Evolutionary conservation across 2,797 vertebrate genomes (phyloP).

Genomic region (Lithobates sylvaticus): DNA sequence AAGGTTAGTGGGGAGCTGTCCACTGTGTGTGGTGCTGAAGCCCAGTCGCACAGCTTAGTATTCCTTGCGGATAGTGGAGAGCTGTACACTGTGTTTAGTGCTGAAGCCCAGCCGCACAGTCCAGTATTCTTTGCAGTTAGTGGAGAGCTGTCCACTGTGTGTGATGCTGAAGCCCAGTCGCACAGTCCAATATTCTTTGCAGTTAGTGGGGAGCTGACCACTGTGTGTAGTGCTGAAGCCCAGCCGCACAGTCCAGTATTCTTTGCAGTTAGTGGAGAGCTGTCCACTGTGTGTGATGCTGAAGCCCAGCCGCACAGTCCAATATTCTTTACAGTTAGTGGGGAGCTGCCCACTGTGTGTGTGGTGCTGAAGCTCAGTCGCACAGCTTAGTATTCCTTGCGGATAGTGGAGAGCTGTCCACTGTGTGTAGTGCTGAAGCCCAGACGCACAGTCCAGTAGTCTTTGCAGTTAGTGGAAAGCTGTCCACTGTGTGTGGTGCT

Average conservation of each 20-base stretch:
- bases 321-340: not conserved
- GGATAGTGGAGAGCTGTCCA: conserved; percentile 64
- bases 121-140: conserved; percentile 1
- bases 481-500: conserved; percentile 67
- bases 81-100: conserved; percentile 66
- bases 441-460: conserved; percentile 46
- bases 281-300: conserved; percentile 67
- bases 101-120: conserved; percentile 63
- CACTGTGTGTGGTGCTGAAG: no score
- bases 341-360: conserved; percentile 65
- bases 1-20: no score
- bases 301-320: conserved; percentile 60
- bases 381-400: conserved; percentile 29
- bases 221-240: conserved; percentile 66
- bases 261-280: conserved; percentile 27
- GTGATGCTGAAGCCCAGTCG: conserved; percentile 66
- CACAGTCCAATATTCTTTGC: conserved; percentile 29
- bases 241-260: conserved; percentile 47
- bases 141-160: conserved; percentile 64
- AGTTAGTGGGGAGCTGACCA: conserved; percentile 63
- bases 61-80: no score
- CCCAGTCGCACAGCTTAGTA: no score
- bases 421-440: conserved; percentile 66
- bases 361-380: conserved; percentile 66
- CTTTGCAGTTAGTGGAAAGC: conserved; percentile 31